phyloP scores from a whole-genome alignment of 1,140 invertebrate genomes.

The Aphis gossypii region DNA sequence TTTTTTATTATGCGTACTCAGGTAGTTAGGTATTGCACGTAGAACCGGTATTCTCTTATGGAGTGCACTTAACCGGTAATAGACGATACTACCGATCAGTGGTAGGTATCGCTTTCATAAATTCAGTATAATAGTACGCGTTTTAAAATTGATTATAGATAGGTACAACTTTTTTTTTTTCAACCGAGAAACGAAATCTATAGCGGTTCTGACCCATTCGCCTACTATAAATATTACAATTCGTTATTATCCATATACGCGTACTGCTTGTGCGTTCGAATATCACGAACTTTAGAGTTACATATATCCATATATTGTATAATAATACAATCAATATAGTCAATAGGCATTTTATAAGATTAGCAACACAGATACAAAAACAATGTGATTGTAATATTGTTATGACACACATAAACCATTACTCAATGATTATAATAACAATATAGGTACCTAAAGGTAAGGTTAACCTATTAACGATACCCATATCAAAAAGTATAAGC shows the following conservation, averaged over 20 bases:
- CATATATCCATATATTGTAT: neutral
- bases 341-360: neutral
- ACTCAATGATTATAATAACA: neutral
- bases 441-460: neutral
- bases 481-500: neutral
- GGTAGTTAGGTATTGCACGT: neutral
- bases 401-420: neutral
- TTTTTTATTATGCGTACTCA: neutral
- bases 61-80: neutral
- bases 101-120: constrained; percentile 4
- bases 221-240: neutral
- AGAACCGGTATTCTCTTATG: neutral
- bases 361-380: neutral
- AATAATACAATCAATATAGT: neutral
- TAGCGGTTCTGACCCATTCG: neutral
- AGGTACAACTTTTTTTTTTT: neutral
- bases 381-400: neutral
- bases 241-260: neutral
- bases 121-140: neutral
- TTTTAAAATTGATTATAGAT: neutral
- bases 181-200: neutral
- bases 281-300: constrained; percentile 1
- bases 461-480: neutral
- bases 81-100: neutral
- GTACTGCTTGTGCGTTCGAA: neutral